phyloP scores from a whole-genome alignment of 1,140 invertebrate species.

The Meloidogyne exigua region DNA sequence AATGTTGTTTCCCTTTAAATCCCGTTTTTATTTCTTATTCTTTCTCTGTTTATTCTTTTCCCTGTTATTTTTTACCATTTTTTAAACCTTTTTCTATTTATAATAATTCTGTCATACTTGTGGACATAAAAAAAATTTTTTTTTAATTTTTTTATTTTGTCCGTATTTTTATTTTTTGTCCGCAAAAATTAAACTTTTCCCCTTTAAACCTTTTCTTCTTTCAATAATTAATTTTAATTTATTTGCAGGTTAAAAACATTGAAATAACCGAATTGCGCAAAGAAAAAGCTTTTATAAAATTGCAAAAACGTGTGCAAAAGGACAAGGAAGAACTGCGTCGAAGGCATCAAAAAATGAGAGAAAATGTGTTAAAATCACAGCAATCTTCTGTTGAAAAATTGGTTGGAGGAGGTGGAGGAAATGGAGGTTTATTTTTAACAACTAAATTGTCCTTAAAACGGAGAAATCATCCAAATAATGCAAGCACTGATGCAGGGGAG shows the following conservation, averaged over 20 bases:
- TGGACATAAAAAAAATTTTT: too few species aligned
- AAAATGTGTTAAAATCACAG: conserved; percentile 77
- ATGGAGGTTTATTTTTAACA: conserved; percentile 10
- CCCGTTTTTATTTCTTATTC: too few species aligned
- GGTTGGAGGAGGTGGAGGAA: conserved; percentile 67
- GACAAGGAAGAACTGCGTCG: conserved; percentile 87
- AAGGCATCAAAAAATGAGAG: conserved; percentile 87
- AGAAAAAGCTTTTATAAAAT: conserved; percentile 90
- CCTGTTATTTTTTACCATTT: too few species aligned
- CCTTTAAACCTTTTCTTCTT: background rate
- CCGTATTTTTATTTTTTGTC: background rate
- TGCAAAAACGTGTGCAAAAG: conserved; percentile 91
- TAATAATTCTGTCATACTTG: too few species aligned
- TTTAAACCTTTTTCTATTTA: too few species aligned
- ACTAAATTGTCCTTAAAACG: conserved; percentile 55
- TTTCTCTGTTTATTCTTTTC: too few species aligned
- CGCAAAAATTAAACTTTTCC: background rate
- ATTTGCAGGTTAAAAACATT: conserved; percentile 77
- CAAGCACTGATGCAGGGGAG: conserved; percentile 18
- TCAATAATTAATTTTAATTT: background rate
- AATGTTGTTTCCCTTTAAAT: background rate
- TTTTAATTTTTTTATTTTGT: too few species aligned
- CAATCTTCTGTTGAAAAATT: conserved; percentile 91
- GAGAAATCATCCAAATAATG: conserved; percentile 24
- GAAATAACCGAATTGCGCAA: conserved; percentile 82